These are phyloP conservation scores for Dasypogon diadema DNA, from an alignment of 2,888 invertebrate genomes.

Conservation along the genomic window DNA sequence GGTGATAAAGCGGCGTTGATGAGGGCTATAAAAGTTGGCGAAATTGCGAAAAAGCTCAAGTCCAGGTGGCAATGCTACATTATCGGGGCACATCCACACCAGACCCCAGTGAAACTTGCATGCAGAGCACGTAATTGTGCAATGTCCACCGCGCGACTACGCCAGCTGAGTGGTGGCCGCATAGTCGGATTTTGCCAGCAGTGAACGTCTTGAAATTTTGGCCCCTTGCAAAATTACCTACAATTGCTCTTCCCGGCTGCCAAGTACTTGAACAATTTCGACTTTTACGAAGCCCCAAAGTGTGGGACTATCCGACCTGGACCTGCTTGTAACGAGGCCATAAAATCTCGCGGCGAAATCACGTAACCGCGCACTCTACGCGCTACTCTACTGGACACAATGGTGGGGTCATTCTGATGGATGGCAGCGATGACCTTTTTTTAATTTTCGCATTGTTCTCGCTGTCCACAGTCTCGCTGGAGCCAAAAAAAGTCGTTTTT, in stretches of 20 bases:
- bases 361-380: conserved; percentile 9
- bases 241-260: background rate
- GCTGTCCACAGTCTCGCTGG: background rate
- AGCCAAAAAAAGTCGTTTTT: conserved; percentile 12
- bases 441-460: conserved; percentile 50
- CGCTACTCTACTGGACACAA: background rate
- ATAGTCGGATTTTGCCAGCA: conserved; percentile 1
- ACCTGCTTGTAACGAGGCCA: conserved; percentile 14
- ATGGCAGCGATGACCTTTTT: conserved; percentile 47
- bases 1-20: conserved; percentile 11
- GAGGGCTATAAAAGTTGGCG: conserved; percentile 38
- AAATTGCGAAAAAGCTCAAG: conserved; percentile 40
- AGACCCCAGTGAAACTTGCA: background rate
- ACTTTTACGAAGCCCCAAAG: conserved; percentile 10
- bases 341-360: conserved; percentile 38
- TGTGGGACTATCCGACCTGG: conserved; percentile 27
- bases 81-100: background rate
- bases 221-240: background rate
- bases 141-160: conserved; percentile 17
- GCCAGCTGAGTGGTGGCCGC: background rate
- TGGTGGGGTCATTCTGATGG: conserved; percentile 29
- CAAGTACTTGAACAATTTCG: background rate
- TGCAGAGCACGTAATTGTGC: conserved; percentile 44
- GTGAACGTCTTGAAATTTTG: conserved; percentile 8
- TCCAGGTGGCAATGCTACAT: conserved; percentile 28